A percentile compares a stretch with the other conserved stretches of the same genome.
Conservation (phyloP, 2,888 invertebrate genomes). For the Tholera decimalis region DNA sequence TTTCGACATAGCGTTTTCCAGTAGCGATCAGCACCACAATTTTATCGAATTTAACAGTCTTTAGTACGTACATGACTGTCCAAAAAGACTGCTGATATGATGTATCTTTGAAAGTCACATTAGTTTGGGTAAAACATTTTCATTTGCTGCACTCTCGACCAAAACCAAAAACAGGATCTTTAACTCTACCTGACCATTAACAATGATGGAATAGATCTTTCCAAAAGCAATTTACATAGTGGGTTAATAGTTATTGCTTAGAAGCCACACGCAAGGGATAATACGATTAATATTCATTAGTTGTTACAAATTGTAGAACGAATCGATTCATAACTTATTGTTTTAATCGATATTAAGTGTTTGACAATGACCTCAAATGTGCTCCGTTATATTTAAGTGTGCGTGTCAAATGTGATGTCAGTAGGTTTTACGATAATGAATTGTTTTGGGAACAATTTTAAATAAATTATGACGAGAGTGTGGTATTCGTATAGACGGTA, state of each 20-base stretch:
- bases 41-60: no score
- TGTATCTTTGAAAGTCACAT: no score
- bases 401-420: constrained; percentile 25
- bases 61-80: no score
- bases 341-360: constrained; percentile 51
- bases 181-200: constrained; percentile 16
- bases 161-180: no score
- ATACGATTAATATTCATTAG: constrained; percentile 60
- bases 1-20: no score
- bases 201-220: constrained; percentile 35
- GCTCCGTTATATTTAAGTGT: constrained; percentile 18
- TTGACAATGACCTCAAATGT: constrained; percentile 52
- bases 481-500: not conserved
- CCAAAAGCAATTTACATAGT: constrained; percentile 62
- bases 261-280: constrained; percentile 61
- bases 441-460: not conserved
- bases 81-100: no score
- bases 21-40: no score
- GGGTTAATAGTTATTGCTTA: constrained; percentile 64
- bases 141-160: no score
- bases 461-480: not conserved
- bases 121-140: no score
- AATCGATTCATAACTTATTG: constrained; percentile 29
- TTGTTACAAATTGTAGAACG: constrained; percentile 43
- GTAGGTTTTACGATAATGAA: constrained; percentile 2